Percentiles rank a stretch among this genome's conserved stretches.
Conservation (phyloP, 2,797 vertebrate genomes). For the Coreius guichenoti region DNA sequence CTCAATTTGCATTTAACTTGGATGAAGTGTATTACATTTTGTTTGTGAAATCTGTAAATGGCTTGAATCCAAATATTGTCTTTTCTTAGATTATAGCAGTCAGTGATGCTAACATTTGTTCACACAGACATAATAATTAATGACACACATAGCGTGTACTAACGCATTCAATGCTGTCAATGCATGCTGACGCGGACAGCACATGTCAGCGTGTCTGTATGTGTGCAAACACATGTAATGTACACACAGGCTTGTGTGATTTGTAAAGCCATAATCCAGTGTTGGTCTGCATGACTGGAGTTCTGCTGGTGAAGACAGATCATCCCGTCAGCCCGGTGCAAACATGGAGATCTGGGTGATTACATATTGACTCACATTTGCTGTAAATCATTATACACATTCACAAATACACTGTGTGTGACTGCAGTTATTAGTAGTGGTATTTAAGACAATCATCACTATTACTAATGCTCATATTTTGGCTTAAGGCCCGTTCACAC, state of each 20-base stretch:
- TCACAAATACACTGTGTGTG: neutral
- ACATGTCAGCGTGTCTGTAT: neutral
- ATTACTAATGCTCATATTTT: slow-evolving; percentile 2
- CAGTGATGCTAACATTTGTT: neutral
- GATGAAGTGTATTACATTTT: neutral
- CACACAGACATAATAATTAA: neutral
- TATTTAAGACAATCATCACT: neutral
- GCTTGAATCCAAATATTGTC: neutral
- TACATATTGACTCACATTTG: slow-evolving; percentile 13
- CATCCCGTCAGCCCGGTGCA: slow-evolving; percentile 7
- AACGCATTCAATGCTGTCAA: neutral
- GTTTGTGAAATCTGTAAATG: neutral
- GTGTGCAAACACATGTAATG: slow-evolving; percentile 21
- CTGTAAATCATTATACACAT: neutral
- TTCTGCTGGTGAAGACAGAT: slow-evolving; percentile 31
- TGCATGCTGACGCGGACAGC: neutral
- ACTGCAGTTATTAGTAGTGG: neutral
- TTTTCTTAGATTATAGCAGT: neutral
- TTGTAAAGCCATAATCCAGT: slow-evolving; percentile 7
- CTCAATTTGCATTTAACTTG: neutral
- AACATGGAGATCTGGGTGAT: slow-evolving; percentile 24
- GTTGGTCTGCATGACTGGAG: neutral
- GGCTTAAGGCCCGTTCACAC: neutral
- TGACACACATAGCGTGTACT: neutral
- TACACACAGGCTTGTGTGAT: slow-evolving; percentile 15